A percentile compares a stretch with the other conserved stretches of the same genome.
phyloP scores from a whole-genome alignment of 2,888 invertebrate species.

The Hecatera dysodea region DNA sequence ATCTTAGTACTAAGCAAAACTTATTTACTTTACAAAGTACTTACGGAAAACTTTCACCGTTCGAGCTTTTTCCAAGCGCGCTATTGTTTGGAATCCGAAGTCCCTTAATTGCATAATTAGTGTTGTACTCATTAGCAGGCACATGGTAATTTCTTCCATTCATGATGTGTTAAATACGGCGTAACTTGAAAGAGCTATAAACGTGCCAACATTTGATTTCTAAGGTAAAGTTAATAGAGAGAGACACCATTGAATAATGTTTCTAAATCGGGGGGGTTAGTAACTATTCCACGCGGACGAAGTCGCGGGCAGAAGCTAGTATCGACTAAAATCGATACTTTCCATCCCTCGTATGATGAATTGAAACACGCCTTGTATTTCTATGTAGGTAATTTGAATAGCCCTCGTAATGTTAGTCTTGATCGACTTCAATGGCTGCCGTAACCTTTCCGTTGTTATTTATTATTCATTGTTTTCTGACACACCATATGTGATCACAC shows the following conservation, averaged over 20 bases:
- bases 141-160: constrained; percentile 39
- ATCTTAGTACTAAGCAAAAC: constrained; percentile 27
- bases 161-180: constrained; percentile 7
- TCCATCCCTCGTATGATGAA: background rate
- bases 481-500: background rate
- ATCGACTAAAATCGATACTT: too few species aligned
- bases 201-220: too few species aligned
- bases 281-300: too few species aligned
- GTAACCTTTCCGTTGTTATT: constrained; percentile 36
- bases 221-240: too few species aligned
- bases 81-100: constrained; percentile 26
- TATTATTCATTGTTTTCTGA: constrained; percentile 43
- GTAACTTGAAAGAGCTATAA: constrained; percentile 12
- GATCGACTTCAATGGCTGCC: constrained; percentile 21
- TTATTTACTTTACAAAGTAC: constrained; percentile 42
- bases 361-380: background rate
- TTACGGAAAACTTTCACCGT: constrained; percentile 34
- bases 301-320: too few species aligned
- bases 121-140: constrained; percentile 40
- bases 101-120: constrained; percentile 55
- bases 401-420: background rate
- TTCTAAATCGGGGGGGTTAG: too few species aligned
- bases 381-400: background rate
- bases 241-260: too few species aligned
- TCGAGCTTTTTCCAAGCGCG: constrained; percentile 19